phyloP scores from a whole-genome alignment of 2,888 invertebrate genomes.

The Helleia helle region DNA sequence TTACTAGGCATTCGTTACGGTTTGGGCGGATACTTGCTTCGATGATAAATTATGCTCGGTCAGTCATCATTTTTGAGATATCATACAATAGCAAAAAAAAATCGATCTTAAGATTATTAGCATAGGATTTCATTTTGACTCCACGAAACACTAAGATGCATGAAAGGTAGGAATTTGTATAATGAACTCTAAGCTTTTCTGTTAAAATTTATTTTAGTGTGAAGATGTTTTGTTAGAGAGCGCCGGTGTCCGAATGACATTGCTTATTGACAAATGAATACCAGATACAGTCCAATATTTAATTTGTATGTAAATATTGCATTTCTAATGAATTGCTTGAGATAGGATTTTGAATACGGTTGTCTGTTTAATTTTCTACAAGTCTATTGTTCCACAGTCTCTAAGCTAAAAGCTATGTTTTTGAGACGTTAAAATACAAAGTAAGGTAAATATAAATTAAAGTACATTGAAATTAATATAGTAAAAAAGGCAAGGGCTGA shows the following conservation, averaged over 20 bases:
- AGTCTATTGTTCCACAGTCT: too few species aligned
- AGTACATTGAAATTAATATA: too few species aligned
- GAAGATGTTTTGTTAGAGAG: conserved; percentile 22
- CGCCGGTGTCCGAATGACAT: conserved; percentile 55
- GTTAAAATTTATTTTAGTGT: conserved; percentile 31
- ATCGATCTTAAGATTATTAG: conserved; percentile 2
- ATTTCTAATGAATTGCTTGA: conserved; percentile 11
- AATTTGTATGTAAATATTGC: conserved; percentile 51
- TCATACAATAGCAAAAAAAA: neutral
- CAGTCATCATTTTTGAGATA: conserved; percentile 42
- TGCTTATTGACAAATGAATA: conserved; percentile 62
- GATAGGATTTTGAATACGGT: neutral
- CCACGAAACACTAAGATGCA: conserved; percentile 15
- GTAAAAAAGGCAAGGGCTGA: too few species aligned
- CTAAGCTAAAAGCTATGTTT: too few species aligned
- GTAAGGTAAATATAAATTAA: too few species aligned
- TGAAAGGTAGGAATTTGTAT: conserved; percentile 23
- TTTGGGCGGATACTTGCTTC: conserved; percentile 66
- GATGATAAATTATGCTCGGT: conserved; percentile 65
- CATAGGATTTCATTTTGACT: conserved; percentile 1
- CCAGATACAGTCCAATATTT: conserved; percentile 59
- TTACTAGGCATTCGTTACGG: conserved; percentile 68
- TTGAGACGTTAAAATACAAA: too few species aligned
- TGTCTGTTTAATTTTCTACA: too few species aligned
- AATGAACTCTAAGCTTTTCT: conserved; percentile 35